A percentile compares a stretch with the other conserved stretches of the same genome.
These are phyloP conservation scores for Oryzias sinensis DNA, from an alignment of 2,797 vertebrate species.

Conservation along the genomic window DNA sequence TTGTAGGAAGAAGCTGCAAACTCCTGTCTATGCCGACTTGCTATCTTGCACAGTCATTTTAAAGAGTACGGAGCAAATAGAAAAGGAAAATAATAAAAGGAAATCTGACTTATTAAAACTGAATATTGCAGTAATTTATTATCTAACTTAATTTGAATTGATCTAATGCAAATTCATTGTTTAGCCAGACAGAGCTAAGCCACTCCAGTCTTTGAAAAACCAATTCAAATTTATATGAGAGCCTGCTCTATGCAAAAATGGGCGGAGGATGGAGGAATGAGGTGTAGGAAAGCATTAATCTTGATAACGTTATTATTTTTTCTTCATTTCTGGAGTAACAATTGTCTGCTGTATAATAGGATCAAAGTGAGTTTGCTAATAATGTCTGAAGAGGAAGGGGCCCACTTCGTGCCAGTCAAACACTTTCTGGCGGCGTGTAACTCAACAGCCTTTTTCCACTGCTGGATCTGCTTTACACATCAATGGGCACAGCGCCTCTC, in stretches of 20 bases:
- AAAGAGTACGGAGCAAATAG: constrained; percentile 77
- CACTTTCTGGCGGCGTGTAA: constrained; percentile 73
- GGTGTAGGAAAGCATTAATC: constrained; percentile 77
- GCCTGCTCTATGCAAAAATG: constrained; percentile 66
- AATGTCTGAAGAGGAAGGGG: constrained; percentile 71
- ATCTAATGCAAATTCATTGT: constrained; percentile 80
- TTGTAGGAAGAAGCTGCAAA: constrained; percentile 65
- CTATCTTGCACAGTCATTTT: constrained; percentile 67
- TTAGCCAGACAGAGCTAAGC: constrained; percentile 72
- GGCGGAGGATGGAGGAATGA: constrained; percentile 68
- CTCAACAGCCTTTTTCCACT: constrained; percentile 59
- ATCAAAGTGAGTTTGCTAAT: constrained; percentile 81
- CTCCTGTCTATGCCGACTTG: constrained; percentile 50
- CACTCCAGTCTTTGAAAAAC: constrained; percentile 83
- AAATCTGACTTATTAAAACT: constrained; percentile 83
- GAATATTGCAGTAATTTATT: constrained; percentile 81
- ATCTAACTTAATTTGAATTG: constrained; percentile 78
- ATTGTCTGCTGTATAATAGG: constrained; percentile 76
- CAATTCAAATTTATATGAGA: constrained; percentile 81
- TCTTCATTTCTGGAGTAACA: constrained; percentile 78
- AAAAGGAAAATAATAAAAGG: constrained; percentile 77
- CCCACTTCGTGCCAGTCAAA: constrained; percentile 76
- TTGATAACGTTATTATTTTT: constrained; percentile 82
- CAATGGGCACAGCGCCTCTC: constrained; percentile 68
- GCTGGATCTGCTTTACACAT: constrained; percentile 66